phyloP scores from a whole-genome alignment of 2,888 invertebrate species.

The Campoletis raptor region DNA sequence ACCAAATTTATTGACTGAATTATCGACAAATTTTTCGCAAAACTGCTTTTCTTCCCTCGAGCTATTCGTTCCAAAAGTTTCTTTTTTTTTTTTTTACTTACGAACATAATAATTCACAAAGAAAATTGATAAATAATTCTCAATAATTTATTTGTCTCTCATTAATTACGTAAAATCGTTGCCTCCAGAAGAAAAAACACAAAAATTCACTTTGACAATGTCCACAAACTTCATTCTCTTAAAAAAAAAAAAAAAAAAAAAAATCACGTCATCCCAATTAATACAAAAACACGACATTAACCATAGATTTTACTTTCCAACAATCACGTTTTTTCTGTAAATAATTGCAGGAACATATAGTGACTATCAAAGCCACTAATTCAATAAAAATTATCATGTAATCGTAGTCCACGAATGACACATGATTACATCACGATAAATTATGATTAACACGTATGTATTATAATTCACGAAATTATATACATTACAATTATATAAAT shows the following conservation, averaged over 20 bases:
- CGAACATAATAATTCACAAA: neutral
- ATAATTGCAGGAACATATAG: neutral
- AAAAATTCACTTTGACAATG: too few species aligned
- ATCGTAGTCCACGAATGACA: neutral
- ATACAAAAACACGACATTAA: neutral
- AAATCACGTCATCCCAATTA: neutral
- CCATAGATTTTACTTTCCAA: neutral
- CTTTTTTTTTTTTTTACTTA: neutral
- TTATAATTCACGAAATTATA: neutral
- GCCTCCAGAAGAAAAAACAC: too few species aligned
- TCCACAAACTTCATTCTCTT: neutral
- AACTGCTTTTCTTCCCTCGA: neutral
- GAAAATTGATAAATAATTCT: neutral
- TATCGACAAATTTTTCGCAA: neutral
- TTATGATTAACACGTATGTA: too few species aligned
- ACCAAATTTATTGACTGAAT: neutral
- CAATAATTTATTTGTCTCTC: neutral
- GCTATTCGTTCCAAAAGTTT: neutral
- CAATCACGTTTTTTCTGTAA: neutral
- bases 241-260: neutral
- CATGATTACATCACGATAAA: neutral
- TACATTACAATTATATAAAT: slow-evolving; percentile 1
- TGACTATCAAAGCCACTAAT: neutral
- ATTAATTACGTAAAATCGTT: too few species aligned
- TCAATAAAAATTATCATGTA: neutral